A percentile compares a stretch with the other conserved stretches of the same genome.
Conservation (phyloP, 1,140 invertebrate genomes). For the Calosoma granatense region DNA sequence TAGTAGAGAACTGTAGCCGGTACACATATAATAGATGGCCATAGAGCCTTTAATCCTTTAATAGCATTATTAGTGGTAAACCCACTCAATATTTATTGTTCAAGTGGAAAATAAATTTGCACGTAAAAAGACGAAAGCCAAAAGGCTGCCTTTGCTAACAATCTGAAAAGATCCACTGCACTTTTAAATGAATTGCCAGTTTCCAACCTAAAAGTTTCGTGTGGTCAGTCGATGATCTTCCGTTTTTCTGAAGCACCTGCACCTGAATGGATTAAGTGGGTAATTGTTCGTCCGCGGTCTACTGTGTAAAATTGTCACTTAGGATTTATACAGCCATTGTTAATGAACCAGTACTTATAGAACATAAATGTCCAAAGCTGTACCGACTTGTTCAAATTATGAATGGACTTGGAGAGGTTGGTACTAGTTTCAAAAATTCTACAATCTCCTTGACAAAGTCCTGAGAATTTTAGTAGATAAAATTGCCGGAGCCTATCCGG, state of each 20-base stretch:
- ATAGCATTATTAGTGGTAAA: constrained; percentile 8
- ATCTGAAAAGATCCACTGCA: too few species aligned
- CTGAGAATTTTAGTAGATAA: too few species aligned
- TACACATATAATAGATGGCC: background rate
- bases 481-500: too few species aligned
- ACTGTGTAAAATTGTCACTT: background rate
- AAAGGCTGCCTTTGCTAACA: background rate
- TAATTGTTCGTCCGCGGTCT: background rate
- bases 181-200: too few species aligned
- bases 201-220: background rate
- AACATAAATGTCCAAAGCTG: too few species aligned
- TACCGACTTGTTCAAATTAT: too few species aligned
- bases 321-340: background rate
- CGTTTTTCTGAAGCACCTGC: background rate
- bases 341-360: too few species aligned
- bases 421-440: too few species aligned
- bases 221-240: background rate
- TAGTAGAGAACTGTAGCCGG: background rate
- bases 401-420: too few species aligned
- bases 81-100: constrained; percentile 7
- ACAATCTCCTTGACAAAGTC: too few species aligned
- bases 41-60: background rate
- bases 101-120: background rate
- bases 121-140: background rate
- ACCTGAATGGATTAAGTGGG: too few species aligned